Conservation (phyloP, 2,797 vertebrate species). For the Podargus strigoides region DNA sequence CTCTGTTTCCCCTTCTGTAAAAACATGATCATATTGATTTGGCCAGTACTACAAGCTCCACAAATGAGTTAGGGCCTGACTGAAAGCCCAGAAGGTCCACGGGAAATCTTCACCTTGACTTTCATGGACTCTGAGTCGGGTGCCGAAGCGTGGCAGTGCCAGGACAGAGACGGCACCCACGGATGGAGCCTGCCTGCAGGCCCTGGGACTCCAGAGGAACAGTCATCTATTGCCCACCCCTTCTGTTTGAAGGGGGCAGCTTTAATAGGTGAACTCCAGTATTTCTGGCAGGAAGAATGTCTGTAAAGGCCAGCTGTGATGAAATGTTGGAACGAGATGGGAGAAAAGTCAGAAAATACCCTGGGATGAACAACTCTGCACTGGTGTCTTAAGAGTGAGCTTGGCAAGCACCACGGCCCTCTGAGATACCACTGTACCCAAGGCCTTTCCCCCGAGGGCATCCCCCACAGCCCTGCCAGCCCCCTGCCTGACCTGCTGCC, state of each 20-base stretch:
- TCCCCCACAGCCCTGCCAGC: not conserved
- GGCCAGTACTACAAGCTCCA: not conserved
- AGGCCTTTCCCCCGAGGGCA: not conserved
- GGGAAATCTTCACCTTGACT: not conserved
- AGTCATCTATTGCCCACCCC: not conserved
- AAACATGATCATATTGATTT: not conserved
- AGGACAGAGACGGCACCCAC: not conserved
- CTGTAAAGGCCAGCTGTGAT: not conserved
- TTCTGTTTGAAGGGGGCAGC: not conserved
- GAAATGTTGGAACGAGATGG: not conserved
- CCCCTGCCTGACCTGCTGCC: not conserved
- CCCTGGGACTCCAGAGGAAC: not conserved
- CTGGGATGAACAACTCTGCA: not conserved
- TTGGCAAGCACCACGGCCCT: not conserved
- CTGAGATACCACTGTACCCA: rapidly evolving
- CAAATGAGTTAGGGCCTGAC: not conserved
- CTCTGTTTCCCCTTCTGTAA: not conserved
- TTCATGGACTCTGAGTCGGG: not conserved
- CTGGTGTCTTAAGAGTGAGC: not conserved
- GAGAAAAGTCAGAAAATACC: not conserved
- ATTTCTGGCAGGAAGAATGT: not conserved
- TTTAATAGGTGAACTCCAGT: not conserved
- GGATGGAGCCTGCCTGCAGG: not conserved
- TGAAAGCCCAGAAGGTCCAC: not conserved
- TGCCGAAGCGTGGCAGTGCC: rapidly evolving